Evolutionary conservation across 2,797 vertebrate species (phyloP).

Genomic region (Urophycis tenuis): DNA sequence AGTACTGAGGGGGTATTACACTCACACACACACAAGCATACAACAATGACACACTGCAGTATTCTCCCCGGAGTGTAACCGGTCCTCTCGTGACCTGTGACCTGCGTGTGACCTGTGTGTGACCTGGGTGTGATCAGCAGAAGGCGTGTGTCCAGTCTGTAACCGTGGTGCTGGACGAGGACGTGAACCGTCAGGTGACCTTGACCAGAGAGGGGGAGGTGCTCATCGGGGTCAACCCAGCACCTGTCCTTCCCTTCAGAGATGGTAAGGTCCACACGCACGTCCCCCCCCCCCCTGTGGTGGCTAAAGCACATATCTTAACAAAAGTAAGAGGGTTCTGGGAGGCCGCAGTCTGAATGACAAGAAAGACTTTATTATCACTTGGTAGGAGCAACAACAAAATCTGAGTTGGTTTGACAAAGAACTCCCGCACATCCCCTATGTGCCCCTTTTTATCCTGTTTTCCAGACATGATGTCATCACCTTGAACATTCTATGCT

Average conservation of each 20-base stretch:
- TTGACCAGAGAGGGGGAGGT: slow-evolving; percentile 85
- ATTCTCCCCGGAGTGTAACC: slow-evolving; percentile 13
- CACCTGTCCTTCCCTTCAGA: slow-evolving; percentile 71
- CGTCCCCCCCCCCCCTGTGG: too few relatives aligned
- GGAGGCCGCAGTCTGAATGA: too few relatives aligned
- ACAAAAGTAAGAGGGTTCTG: too few relatives aligned
- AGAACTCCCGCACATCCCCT: too few relatives aligned
- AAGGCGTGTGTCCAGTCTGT: slow-evolving; percentile 90
- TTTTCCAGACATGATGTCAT: too few relatives aligned
- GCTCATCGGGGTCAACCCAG: slow-evolving; percentile 78
- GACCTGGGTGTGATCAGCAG: slow-evolving; percentile 63
- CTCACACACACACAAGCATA: neutral
- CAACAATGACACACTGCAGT: neutral
- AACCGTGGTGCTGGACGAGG: slow-evolving; percentile 88
- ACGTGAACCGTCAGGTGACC: slow-evolving; percentile 85
- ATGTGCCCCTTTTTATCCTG: too few relatives aligned
- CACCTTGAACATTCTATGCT: too few relatives aligned
- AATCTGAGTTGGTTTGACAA: too few relatives aligned
- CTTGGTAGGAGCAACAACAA: too few relatives aligned
- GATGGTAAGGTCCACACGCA: slow-evolving; percentile 72
- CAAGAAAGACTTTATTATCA: too few relatives aligned
- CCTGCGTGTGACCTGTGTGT: neutral
- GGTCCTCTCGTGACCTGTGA: neutral
- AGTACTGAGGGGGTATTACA: too few relatives aligned
- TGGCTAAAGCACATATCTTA: too few relatives aligned